Conservation (phyloP, 2,113 vertebrate genomes). For the Myotis lucifugus region DNA sequence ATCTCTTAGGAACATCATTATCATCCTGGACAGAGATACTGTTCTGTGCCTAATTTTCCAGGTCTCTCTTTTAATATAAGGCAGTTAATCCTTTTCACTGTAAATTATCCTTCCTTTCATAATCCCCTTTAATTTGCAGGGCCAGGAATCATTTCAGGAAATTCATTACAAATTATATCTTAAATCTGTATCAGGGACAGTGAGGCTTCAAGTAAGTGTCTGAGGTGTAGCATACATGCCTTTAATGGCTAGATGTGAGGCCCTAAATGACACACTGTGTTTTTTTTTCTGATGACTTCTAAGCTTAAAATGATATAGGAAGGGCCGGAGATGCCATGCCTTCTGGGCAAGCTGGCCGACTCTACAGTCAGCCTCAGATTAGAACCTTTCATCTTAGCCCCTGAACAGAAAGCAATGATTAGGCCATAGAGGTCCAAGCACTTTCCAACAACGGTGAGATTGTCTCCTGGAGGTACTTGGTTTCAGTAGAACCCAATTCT, state of each 20-base stretch:
- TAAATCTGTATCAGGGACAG: background rate
- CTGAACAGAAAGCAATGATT: background rate
- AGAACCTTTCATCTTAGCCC: background rate
- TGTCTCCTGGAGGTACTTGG: background rate
- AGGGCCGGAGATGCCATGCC: background rate
- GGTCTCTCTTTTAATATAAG: background rate
- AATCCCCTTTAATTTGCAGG: background rate
- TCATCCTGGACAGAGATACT: background rate
- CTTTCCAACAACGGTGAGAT: background rate
- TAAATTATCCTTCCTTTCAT: background rate
- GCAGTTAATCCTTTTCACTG: background rate
- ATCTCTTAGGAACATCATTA: background rate
- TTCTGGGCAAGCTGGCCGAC: background rate
- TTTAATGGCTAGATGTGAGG: background rate
- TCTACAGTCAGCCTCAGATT: background rate
- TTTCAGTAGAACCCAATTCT: background rate
- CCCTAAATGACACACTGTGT: background rate
- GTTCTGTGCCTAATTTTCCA: background rate
- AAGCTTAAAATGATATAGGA: background rate
- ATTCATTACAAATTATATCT: conserved; percentile 11
- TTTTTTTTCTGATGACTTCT: conserved; percentile 14
- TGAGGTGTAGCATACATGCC: background rate
- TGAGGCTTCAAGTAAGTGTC: background rate
- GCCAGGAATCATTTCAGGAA: background rate
- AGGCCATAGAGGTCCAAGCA: background rate